phyloP scores from a whole-genome alignment of 1,140 invertebrate genomes.

The Manduca sexta region DNA sequence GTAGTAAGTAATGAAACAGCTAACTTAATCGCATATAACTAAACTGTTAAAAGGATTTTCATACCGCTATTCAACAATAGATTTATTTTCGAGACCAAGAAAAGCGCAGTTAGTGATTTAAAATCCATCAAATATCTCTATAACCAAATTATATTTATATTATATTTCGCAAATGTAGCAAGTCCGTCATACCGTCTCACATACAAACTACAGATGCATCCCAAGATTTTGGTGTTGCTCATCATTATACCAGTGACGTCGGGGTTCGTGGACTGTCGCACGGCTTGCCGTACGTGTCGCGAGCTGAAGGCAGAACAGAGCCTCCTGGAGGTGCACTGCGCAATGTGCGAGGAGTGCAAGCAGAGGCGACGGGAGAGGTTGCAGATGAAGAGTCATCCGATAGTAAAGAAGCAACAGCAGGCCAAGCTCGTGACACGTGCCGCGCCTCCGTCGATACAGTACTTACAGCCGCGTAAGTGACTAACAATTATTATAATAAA shows the following conservation, averaged over 20 bases:
- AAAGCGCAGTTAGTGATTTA: too few species aligned
- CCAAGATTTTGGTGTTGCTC: neutral
- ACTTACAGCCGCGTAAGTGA: neutral
- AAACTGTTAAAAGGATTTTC: too few species aligned
- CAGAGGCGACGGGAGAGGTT: conserved; percentile 25
- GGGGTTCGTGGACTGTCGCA: conserved; percentile 32
- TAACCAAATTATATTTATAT: too few species aligned
- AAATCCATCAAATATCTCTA: too few species aligned
- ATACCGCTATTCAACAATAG: too few species aligned
- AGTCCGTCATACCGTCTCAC: too few species aligned
- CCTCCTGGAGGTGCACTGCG: conserved; percentile 45
- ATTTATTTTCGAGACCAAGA: too few species aligned
- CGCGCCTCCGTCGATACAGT: neutral
- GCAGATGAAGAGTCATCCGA: neutral
- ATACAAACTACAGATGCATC: neutral
- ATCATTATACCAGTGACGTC: conserved; percentile 7
- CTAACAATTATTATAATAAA: too few species aligned
- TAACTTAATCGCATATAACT: too few species aligned
- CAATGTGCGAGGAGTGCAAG: conserved; percentile 53
- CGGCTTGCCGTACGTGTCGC: conserved; percentile 35
- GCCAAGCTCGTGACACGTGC: neutral
- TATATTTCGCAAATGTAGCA: too few species aligned
- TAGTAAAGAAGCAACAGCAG: neutral
- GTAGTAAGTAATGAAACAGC: too few species aligned
- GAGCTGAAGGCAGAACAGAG: conserved; percentile 8